Evolutionary conservation across 2,113 vertebrate species (phyloP).

Genomic region (Caranx melampygus): DNA sequence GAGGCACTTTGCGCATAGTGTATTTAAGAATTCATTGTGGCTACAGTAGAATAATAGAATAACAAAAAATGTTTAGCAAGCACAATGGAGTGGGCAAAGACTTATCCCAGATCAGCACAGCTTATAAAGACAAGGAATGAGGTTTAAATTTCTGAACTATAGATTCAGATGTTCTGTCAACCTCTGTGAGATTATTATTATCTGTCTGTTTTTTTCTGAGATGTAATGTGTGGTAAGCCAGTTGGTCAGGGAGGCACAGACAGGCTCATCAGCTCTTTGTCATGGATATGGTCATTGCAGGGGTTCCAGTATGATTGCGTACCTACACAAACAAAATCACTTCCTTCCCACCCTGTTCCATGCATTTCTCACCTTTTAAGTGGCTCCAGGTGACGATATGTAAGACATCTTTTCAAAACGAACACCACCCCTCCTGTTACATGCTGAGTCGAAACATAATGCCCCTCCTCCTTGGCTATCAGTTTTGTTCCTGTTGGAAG

Average conservation of each 20-base stretch:
- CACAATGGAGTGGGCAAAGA: not conserved
- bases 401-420: slow-evolving; percentile 55
- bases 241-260: not conserved
- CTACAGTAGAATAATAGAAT: not conserved
- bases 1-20: slow-evolving; percentile 35
- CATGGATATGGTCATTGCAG: slow-evolving; percentile 14
- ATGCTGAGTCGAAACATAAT: slow-evolving; percentile 60
- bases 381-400: slow-evolving; percentile 59
- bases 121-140: not conserved
- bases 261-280: slow-evolving; percentile 7
- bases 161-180: not conserved
- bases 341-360: not conserved
- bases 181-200: not conserved
- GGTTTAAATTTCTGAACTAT: slow-evolving; percentile 12
- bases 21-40: slow-evolving; percentile 41
- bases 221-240: not conserved
- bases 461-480: slow-evolving; percentile 71
- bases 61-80: not conserved
- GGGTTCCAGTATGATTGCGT: not conserved
- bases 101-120: not conserved
- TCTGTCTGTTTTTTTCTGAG: slow-evolving; percentile 6
- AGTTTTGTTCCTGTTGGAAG: slow-evolving; percentile 72
- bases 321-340: slow-evolving; percentile 8
- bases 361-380: slow-evolving; percentile 28
- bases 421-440: slow-evolving; percentile 59